Base-by-base conservation (phyloP, 2,797 vertebrate genomes). In the Poliocrania exsul region DNA sequence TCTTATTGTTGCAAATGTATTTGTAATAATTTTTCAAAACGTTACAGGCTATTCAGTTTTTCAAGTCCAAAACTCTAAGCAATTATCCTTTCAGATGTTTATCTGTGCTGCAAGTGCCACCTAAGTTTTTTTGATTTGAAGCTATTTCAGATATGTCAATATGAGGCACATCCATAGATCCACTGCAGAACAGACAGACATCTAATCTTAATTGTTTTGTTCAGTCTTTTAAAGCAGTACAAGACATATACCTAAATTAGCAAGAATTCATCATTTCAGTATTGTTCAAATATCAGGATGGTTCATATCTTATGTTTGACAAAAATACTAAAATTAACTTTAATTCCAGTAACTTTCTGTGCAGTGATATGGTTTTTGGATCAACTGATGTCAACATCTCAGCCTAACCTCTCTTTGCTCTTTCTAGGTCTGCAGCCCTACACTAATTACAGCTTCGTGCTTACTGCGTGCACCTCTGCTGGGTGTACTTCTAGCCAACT, bases 391-490 rank as follows among this genome's bases (percentile, higher is more conserved):
- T 77, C 77, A 83, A 13, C 37, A 81, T 92, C 81, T 96, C 78
- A 80, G 23, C 75, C 58, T 94, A 86, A 90, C n/a, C 31, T 92
- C 56, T 90, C 11, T 81, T 89, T 95, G 62, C 53, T 94, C 89
- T 94, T 96, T 95, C 82, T 91, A 99, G 99, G 97, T 97, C 98
- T 99, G 79, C 97, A 98, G 97, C 98, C 99, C 1, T 98, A 98
- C 91, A 98, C 98, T 81, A 97, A 98, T 96, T 99, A 99, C 97
- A 98, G 97, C 93, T 99, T 99, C 92, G 96, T 97, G 80, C 96
- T 99, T 86, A 96, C 97, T 77, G 98, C 98, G 64, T 99, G 99
- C 93, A 99, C 99, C 81, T 98, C 98, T 95, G 98, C 96, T 28
- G 99, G 99, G 62, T 99, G 99, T 94, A 92, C 98, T 97, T 97